Percentiles rank a stretch among this genome's conserved stretches.
Conservation (phyloP, 2,797 vertebrate species). For the Sciurus vulgaris region DNA sequence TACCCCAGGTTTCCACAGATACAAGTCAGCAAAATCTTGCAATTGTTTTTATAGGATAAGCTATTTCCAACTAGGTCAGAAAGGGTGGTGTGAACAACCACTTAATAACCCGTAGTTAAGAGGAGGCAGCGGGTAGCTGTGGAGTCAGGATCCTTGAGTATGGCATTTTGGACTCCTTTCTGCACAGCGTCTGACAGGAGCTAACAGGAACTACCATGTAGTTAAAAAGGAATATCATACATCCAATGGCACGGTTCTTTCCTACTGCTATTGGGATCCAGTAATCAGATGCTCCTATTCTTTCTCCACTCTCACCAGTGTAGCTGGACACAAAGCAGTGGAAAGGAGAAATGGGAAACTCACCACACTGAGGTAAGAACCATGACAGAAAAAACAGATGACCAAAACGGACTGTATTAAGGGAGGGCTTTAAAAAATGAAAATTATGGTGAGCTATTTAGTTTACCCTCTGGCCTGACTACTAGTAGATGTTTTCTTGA, state of each 20-base stretch:
- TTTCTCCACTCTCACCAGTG: neutral
- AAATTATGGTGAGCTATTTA: neutral
- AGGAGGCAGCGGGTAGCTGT: neutral
- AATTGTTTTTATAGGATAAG: neutral
- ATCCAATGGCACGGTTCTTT: neutral
- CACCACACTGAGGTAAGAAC: neutral
- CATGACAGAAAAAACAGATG: neutral
- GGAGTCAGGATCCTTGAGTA: neutral
- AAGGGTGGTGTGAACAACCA: neutral
- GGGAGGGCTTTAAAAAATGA: neutral
- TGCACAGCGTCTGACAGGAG: neutral
- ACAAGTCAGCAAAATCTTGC: constrained; percentile 14
- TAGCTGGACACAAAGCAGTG: neutral
- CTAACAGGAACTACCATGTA: neutral
- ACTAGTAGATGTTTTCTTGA: constrained; percentile 14
- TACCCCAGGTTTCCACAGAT: neutral
- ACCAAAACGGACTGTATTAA: neutral
- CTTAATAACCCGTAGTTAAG: neutral
- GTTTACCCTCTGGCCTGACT: neutral
- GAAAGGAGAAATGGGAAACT: neutral
- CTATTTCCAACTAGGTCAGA: neutral
- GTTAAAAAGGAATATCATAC: neutral
- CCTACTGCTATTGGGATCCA: neutral
- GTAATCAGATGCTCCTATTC: neutral
- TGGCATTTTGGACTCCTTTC: neutral